Base-by-base conservation (phyloP, 2,113 vertebrate species). In the Seriola dumerili region DNA sequence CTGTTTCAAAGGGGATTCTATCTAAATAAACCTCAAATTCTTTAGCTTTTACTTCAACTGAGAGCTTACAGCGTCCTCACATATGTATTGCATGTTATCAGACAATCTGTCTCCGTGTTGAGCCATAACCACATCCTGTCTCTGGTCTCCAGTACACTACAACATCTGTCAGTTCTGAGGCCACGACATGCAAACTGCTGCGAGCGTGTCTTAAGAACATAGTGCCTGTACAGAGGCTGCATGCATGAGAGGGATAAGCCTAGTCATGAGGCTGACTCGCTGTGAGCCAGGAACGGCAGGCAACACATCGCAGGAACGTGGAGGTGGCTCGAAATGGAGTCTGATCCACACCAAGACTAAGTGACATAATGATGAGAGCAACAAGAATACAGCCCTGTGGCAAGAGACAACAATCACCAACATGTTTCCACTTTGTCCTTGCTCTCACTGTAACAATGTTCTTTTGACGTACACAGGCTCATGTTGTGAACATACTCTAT, bases 61-160 rank as follows among this genome's bases (percentile, higher is more conserved):
- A 23, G 29, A 29, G 29, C 29, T 0, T 85, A 73, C 54, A 85
- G 13, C n/a, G 4, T 75, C 36, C 63, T 67, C 14, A 72, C n/a
- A 19, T 81, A 80, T 68, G 52, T 69, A 58, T 55, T 63, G 66
- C 66, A 65, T 76, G 29, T 77, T 66, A 89, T 89, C 83, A 89
- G 76, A 64, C 61, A 73, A 61, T 25, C 42, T 55, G 65, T 63
- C 75, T 84, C 42, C 8, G 72, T 65, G 88, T 87, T 91, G 88
- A 91, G 85, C 87, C 85, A 85, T 86, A 89, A 93, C 93, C 93
- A 93, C 94, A 93, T 94, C 93, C 94, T 93, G 91, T 76, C 80
- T 87, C 79, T 72, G n/a, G 8, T 58, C 82, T 81, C 76, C 71
- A 55, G 29, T 11, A 40, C 59, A 64, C 75, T 81, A 72, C 81